Percentiles rank a stretch among this genome's conserved stretches.
Evolutionary conservation across 2,113 vertebrate species (phyloP).

Genomic region (Clarias macrocephalus): DNA sequence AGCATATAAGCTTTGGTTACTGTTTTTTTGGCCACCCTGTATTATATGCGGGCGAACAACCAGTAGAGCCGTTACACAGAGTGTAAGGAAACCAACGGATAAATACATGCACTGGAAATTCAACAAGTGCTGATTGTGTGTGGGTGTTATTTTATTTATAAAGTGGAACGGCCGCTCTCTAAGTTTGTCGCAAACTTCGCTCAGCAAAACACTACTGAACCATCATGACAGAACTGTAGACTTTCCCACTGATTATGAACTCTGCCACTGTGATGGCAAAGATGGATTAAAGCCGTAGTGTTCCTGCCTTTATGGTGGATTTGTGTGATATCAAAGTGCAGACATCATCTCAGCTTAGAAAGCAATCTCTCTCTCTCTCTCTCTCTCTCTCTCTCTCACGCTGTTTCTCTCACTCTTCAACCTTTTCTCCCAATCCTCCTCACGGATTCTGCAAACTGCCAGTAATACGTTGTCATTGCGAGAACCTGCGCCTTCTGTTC

Average conservation of each 20-base stretch:
- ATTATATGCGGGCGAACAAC: conserved; percentile 31
- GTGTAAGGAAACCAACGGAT: background rate
- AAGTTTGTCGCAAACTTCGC: background rate
- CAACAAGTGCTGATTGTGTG: background rate
- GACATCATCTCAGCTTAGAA: conserved; percentile 43
- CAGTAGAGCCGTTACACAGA: background rate
- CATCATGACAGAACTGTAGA: background rate
- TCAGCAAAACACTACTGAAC: background rate
- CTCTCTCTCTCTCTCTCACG: conserved; percentile 11
- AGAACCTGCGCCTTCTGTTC: conserved; percentile 38
- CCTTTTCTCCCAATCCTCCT: conserved; percentile 58
- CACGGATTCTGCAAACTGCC: conserved; percentile 66
- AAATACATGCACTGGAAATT: background rate
- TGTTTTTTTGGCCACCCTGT: background rate
- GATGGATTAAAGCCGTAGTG: conserved; percentile 17
- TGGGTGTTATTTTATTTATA: background rate
- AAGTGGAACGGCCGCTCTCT: background rate
- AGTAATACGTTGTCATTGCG: conserved; percentile 64
- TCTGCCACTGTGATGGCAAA: background rate
- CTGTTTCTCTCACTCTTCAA: background rate
- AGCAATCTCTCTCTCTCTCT: conserved; percentile 24
- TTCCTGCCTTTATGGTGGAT: conserved; percentile 15
- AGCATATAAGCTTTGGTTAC: no score
- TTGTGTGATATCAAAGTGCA: conserved; percentile 39
- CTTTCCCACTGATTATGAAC: conserved; percentile 14